Evolutionary conservation across 2,888 invertebrate species (phyloP).

Genomic region (Caenorhabditis sinica): DNA sequence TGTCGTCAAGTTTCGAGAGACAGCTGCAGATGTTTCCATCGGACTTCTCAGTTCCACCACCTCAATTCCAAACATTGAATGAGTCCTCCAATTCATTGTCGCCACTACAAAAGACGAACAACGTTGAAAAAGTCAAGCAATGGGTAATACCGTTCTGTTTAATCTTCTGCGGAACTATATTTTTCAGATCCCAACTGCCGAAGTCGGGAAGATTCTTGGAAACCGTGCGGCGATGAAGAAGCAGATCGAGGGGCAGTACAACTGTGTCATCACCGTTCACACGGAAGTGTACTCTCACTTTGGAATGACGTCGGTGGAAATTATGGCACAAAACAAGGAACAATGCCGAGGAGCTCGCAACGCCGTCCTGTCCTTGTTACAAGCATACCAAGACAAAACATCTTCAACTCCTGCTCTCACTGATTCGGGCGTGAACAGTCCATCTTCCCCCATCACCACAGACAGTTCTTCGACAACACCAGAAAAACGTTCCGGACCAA

Average conservation of each 20-base stretch:
- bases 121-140: slow-evolving; percentile 47
- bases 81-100: background rate
- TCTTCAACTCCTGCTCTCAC: background rate
- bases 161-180: background rate
- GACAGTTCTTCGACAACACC: slow-evolving; percentile 37
- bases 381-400: slow-evolving; percentile 22
- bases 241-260: slow-evolving; percentile 56
- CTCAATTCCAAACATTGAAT: slow-evolving; percentile 1
- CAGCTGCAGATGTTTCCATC: slow-evolving; percentile 30
- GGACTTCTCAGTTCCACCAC: slow-evolving; percentile 34
- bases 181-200: slow-evolving; percentile 39
- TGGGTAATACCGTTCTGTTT: slow-evolving; percentile 26
- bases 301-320: slow-evolving; percentile 59
- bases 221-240: slow-evolving; percentile 59
- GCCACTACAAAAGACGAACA: slow-evolving; percentile 15
- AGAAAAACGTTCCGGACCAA: slow-evolving; percentile 19
- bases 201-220: slow-evolving; percentile 49
- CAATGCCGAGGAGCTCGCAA: slow-evolving; percentile 42
- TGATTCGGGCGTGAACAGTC: slow-evolving; percentile 56
- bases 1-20: slow-evolving; percentile 28
- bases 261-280: slow-evolving; percentile 60
- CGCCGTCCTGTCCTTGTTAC: slow-evolving; percentile 26
- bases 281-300: slow-evolving; percentile 47
- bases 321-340: slow-evolving; percentile 51
- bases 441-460: background rate